Conservation (phyloP, 2,113 vertebrate genomes). For the Camelus bactrianus region DNA sequence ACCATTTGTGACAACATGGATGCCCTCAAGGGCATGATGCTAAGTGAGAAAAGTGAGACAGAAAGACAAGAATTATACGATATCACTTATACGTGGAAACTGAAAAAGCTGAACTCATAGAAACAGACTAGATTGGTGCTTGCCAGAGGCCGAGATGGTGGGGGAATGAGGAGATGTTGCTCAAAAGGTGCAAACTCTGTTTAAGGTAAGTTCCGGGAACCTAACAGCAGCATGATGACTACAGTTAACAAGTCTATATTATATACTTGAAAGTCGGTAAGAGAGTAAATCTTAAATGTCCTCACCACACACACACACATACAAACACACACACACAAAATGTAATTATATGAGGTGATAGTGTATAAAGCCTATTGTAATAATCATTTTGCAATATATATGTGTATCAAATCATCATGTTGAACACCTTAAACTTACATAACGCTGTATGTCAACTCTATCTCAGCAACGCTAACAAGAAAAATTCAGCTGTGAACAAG, state of each 20-base stretch:
- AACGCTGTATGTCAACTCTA: background rate
- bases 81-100: background rate
- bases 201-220: background rate
- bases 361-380: background rate
- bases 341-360: background rate
- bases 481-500: background rate
- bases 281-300: constrained; percentile 7
- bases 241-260: background rate
- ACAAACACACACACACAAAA: background rate
- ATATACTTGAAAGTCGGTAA: background rate
- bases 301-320: background rate
- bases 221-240: background rate
- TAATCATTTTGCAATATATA: background rate
- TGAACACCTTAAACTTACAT: background rate
- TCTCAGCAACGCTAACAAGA: background rate
- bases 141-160: background rate
- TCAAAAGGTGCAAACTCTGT: background rate
- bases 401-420: background rate
- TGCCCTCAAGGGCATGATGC: background rate
- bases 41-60: background rate
- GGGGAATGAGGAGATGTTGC: background rate
- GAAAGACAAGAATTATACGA: background rate
- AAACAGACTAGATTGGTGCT: background rate
- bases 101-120: no score
- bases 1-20: background rate